Conservation (phyloP, 2,888 invertebrate species). For the Orchestes rusci region DNA sequence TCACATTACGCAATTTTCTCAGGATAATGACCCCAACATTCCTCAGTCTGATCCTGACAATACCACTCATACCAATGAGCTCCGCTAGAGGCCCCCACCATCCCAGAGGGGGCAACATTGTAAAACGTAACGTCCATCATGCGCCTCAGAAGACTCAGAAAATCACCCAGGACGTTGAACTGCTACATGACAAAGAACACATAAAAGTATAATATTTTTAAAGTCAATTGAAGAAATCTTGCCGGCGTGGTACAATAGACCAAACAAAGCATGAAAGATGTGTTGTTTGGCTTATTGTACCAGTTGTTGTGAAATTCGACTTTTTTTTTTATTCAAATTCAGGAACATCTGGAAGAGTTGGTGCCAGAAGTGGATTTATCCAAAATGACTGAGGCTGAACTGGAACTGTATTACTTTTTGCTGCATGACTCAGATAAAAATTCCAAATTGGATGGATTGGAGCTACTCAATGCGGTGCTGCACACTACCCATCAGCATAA, state of each 20-base stretch:
- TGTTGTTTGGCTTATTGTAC: neutral
- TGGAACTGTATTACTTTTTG: constrained; percentile 80
- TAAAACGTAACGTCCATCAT: constrained; percentile 52
- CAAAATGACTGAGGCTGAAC: constrained; percentile 75
- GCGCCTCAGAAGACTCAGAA: constrained; percentile 53
- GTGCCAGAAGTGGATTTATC: constrained; percentile 50
- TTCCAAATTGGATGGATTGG: constrained; percentile 81
- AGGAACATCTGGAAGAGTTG: constrained; percentile 42
- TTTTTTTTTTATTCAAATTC: too few relatives aligned
- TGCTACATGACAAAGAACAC: constrained; percentile 63
- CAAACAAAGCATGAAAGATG: too few relatives aligned
- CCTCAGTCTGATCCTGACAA: neutral
- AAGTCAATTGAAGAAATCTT: neutral
- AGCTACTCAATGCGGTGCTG: constrained; percentile 75
- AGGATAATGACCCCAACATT: neutral
- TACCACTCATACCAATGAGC: neutral
- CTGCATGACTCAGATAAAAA: constrained; percentile 88
- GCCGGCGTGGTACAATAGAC: too few relatives aligned
- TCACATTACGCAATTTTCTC: too few relatives aligned
- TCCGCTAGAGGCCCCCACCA: constrained; percentile 55
- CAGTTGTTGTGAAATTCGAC: too few relatives aligned
- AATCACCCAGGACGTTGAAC: constrained; percentile 60
- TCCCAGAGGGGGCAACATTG: constrained; percentile 48
- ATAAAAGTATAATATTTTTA: constrained; percentile 46
- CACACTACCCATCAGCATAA: constrained; percentile 66